Evolutionary conservation across 2,113 vertebrate species (phyloP).

Genomic region (Uria aalge): DNA sequence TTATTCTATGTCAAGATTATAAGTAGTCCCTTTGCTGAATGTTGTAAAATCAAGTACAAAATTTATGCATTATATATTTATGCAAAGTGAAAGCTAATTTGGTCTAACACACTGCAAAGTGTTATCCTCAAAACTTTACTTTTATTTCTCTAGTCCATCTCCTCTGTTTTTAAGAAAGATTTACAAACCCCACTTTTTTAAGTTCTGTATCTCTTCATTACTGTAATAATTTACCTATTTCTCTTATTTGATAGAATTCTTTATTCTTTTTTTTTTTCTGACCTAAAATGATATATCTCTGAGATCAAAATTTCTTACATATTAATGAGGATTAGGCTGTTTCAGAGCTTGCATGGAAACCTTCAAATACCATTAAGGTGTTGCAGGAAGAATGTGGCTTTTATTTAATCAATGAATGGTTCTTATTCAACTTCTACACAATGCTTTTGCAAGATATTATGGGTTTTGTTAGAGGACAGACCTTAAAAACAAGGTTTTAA

Average conservation of each 20-base stretch:
- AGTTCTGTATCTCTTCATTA: background rate
- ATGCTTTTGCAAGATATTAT: background rate
- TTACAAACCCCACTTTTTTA: background rate
- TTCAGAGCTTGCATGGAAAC: background rate
- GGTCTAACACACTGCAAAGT: background rate
- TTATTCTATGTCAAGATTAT: background rate
- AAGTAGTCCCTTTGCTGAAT: background rate
- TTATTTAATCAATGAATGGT: background rate
- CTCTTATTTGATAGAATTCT: background rate
- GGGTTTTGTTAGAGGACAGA: background rate
- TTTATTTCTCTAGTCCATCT: background rate
- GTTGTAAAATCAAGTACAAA: slow-evolving; percentile 4
- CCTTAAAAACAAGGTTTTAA: background rate
- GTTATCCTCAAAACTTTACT: background rate
- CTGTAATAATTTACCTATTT: background rate
- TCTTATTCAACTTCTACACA: background rate
- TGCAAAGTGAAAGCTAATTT: slow-evolving; percentile 14
- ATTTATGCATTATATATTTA: background rate
- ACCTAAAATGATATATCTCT: background rate
- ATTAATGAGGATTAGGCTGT: background rate
- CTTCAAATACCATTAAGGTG: slow-evolving; percentile 11
- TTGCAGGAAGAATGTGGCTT: background rate
- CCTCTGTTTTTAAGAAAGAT: background rate
- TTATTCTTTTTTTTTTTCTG: background rate
- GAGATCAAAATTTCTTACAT: background rate